Conservation (phyloP, 2,113 vertebrate species). For the Nothocercus nigrocapillus region DNA sequence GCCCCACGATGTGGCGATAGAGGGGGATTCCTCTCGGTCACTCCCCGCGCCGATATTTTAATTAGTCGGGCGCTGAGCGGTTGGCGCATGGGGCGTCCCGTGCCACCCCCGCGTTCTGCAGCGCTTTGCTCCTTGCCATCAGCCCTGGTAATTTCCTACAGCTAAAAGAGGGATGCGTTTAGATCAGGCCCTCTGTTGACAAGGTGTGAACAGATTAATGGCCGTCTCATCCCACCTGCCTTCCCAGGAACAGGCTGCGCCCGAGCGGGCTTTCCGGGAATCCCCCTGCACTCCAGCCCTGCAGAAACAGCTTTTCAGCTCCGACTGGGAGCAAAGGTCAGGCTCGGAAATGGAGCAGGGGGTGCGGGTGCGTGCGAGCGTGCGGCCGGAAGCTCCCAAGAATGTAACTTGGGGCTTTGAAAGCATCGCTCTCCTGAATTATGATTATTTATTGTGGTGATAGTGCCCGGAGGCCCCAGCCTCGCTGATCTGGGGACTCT, state of each 20-base stretch:
- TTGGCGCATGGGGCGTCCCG: neutral
- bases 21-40: neutral
- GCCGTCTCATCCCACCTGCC: constrained; percentile 32
- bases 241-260: neutral
- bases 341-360: neutral
- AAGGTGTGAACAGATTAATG: constrained; percentile 66
- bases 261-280: neutral
- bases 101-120: neutral
- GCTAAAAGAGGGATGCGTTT: constrained; percentile 4
- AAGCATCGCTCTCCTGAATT: constrained; percentile 31
- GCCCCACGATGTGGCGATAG: neutral
- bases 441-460: constrained; percentile 57
- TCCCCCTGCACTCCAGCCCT: neutral
- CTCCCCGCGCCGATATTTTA: neutral
- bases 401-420: constrained; percentile 43
- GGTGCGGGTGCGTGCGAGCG: rapidly evolving
- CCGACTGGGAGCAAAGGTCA: constrained; percentile 43
- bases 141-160: constrained; percentile 2
- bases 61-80: rapidly evolving
- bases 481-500: neutral
- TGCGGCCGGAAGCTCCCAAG: constrained; percentile 12
- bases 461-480: constrained; percentile 7
- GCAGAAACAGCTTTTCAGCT: neutral
- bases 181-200: constrained; percentile 20
- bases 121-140: neutral